A percentile compares a stretch with the other conserved stretches of the same genome.
Conservation (phyloP, 1,140 invertebrate species). For the Macrotrachela quadricornifera region DNA sequence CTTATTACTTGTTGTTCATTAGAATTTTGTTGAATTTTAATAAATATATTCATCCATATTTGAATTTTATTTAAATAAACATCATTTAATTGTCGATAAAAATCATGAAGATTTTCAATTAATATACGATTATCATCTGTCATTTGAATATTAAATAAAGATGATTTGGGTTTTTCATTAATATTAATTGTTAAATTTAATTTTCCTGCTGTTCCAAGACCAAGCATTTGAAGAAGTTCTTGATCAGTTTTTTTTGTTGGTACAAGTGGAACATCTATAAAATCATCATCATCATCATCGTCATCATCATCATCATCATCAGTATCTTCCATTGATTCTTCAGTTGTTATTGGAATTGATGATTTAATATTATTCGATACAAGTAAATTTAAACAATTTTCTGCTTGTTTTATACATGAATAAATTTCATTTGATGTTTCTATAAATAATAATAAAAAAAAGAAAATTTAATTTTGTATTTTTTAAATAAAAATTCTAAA, state of each 20-base stretch:
- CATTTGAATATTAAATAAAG: neutral
- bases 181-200: too few relatives aligned
- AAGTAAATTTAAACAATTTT: slow-evolving; percentile 27
- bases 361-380: slow-evolving; percentile 19
- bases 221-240: slow-evolving; percentile 2
- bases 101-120: slow-evolving; percentile 16
- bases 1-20: slow-evolving; percentile 1
- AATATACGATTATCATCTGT: slow-evolving; percentile 13
- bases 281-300: slow-evolving; percentile 18
- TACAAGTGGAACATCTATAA: slow-evolving; percentile 22
- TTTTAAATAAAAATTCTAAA: too few relatives aligned
- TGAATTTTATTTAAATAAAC: slow-evolving; percentile 11
- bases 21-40: slow-evolving; percentile 8
- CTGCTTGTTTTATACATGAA: slow-evolving; percentile 20
- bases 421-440: slow-evolving; percentile 17
- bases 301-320: slow-evolving; percentile 9
- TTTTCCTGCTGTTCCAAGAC: neutral
- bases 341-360: too few relatives aligned
- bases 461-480: too few relatives aligned
- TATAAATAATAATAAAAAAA: slow-evolving; percentile 6
- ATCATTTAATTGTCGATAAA: slow-evolving; percentile 13
- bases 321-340: neutral
- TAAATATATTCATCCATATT: slow-evolving; percentile 13
- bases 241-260: neutral
- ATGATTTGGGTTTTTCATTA: too few relatives aligned